Evolutionary conservation across 2,888 invertebrate species (phyloP), one percentile per base, ranked within the genome.

Genomic region (Gymnocheta viridis): DNA sequence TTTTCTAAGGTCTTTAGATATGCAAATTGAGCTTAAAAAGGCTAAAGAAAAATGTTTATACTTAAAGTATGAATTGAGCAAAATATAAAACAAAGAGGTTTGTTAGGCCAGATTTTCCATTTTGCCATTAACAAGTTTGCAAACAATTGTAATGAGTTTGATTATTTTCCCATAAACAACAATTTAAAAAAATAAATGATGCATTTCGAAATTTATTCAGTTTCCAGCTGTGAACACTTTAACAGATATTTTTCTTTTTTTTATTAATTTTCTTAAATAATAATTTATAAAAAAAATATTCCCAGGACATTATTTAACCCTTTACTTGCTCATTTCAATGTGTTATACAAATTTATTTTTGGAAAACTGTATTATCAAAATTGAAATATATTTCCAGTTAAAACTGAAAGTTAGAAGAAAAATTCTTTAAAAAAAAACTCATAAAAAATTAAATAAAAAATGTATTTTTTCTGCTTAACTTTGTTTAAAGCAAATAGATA

Each of bases 401-500:
- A 88, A 90, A 89, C 79, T 87, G 87, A 88, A 89, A 90, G 88
- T 88, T 56, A 24, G 1, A 19, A 58, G 7, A 35, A 35, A 51
- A 10, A 17, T 41, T 38, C 9, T 17, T 2, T 6, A 47, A 86
- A 87, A 88, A 89, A 88, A 89, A 89, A 88, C 86, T 51, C 76
- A 81, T 78, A 73, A 87, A 87, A 89, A 86, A 74, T 51, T 60
- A 4, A 24, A 54, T 29, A 82, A 88, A 89, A 88, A 88, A 87
- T 85, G 82, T 70, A 88, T 88, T 88, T 89, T 88, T 89, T 88
- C 87, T 89, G 86, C 86, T 60, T 66, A 66, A 44, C n/a, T 47
- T 72, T 24, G 32, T 47, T 35, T 66, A 19, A 87, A 80, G 82
- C 86, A 87, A 88, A 89, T 88, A 89, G 90, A 89, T 88, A n/a